phyloP scores from a whole-genome alignment of 1,140 invertebrate genomes.

The Gryllus bimaculatus region DNA sequence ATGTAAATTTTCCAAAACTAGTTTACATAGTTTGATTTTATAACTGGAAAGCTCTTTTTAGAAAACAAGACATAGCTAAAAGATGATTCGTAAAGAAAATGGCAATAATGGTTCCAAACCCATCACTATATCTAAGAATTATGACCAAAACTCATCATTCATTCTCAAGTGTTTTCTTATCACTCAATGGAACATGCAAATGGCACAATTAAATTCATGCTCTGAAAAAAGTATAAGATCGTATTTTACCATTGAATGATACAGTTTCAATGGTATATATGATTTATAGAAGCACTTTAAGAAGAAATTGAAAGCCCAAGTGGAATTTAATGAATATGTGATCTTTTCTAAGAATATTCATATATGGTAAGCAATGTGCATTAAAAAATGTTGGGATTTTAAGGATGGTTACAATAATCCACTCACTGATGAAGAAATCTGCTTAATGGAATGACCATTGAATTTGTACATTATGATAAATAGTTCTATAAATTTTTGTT shows the following conservation, averaged over 20 bases:
- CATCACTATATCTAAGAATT: not conserved
- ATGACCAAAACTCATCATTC: not conserved
- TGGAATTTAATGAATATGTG: no score
- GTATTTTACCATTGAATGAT: not conserved
- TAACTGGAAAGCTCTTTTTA: not conserved
- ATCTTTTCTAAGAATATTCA: no score
- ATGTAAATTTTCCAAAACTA: not conserved
- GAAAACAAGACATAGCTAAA: not conserved
- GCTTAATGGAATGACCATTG: not conserved
- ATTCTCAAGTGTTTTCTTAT: not conserved
- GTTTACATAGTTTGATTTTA: not conserved
- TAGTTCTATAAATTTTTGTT: not conserved
- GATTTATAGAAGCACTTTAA: no score
- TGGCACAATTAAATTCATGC: not conserved
- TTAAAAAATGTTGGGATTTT: not conserved
- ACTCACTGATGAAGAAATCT: not conserved
- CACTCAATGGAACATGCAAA: not conserved
- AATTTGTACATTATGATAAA: not conserved
- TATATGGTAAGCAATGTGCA: no score
- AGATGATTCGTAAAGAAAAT: not conserved
- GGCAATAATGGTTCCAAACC: not conserved
- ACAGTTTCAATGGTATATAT: not conserved
- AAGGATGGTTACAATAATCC: not conserved
- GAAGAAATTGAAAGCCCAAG: no score
- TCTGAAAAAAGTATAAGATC: not conserved